These are phyloP conservation scores for Adelphocoris suturalis DNA, from an alignment of 2,888 invertebrate genomes.

Conservation along the genomic window DNA sequence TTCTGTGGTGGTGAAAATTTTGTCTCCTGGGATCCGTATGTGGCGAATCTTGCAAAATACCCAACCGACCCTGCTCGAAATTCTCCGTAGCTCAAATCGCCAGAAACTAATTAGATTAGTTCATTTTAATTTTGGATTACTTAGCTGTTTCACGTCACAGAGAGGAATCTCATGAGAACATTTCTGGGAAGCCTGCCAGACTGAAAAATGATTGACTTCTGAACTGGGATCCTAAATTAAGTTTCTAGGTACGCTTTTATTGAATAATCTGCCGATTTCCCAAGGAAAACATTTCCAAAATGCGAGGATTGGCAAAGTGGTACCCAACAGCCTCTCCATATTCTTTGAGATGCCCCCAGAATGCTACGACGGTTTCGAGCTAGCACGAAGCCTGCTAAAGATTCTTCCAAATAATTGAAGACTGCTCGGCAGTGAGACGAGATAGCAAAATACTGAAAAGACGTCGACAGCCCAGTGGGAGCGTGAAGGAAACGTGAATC, in stretches of 20 bases:
- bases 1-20: too few relatives aligned
- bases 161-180: too few relatives aligned
- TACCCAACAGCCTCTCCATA: too few relatives aligned
- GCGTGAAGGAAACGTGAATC: slow-evolving; percentile 47
- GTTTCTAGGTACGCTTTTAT: background rate
- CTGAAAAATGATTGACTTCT: background rate
- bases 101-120: background rate
- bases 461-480: slow-evolving; percentile 26
- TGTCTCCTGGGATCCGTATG: too few relatives aligned
- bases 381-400: background rate
- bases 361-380: background rate
- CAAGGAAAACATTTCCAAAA: too few relatives aligned
- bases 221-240: background rate
- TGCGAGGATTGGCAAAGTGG: too few relatives aligned
- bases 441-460: background rate
- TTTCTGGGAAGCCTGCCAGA: background rate
- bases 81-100: background rate
- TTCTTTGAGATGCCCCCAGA: too few relatives aligned
- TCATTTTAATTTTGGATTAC: slow-evolving; percentile 18
- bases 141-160: too few relatives aligned
- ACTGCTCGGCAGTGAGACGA: background rate
- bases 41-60: too few relatives aligned
- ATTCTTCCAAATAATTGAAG: background rate
- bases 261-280: background rate
- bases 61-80: background rate